phyloP scores from a whole-genome alignment of 1,140 invertebrate species.

The Plectus sambesii region DNA sequence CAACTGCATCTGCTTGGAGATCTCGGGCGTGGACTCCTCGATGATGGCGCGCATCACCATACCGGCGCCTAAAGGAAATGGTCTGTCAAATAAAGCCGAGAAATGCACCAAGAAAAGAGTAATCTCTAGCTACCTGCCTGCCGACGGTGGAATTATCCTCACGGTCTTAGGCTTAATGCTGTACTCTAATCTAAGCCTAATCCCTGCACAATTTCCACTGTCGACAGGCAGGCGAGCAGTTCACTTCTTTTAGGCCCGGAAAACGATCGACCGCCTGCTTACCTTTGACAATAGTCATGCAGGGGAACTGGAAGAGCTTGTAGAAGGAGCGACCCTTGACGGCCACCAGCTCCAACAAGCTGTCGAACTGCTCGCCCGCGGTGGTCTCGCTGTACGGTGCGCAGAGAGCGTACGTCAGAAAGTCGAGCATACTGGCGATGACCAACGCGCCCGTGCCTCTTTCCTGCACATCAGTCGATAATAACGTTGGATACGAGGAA shows the following conservation, averaged over 20 bases:
- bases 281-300: slow-evolving; percentile 86
- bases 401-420: slow-evolving; percentile 94
- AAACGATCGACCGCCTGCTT: background rate
- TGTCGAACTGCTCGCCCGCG: slow-evolving; percentile 91
- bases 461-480: slow-evolving; percentile 52
- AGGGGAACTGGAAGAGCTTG: slow-evolving; percentile 90
- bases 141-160: too few species aligned
- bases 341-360: slow-evolving; percentile 81
- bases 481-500: too few species aligned
- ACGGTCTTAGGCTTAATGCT: too few species aligned
- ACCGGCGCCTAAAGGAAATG: slow-evolving; percentile 58
- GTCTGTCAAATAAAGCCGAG: background rate
- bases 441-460: slow-evolving; percentile 59
- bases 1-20: slow-evolving; percentile 85
- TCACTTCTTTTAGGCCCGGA: too few species aligned
- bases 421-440: slow-evolving; percentile 82
- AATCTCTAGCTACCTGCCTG: background rate
- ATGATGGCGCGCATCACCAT: slow-evolving; percentile 92
- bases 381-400: slow-evolving; percentile 98
- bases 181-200: too few species aligned
- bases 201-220: too few species aligned
- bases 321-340: slow-evolving; percentile 76
- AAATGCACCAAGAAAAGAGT: too few species aligned
- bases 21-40: slow-evolving; percentile 76
- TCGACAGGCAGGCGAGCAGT: too few species aligned